These are phyloP conservation scores for Pectinophora gossypiella DNA, from an alignment of 1,140 invertebrate genomes.

Conservation along the genomic window DNA sequence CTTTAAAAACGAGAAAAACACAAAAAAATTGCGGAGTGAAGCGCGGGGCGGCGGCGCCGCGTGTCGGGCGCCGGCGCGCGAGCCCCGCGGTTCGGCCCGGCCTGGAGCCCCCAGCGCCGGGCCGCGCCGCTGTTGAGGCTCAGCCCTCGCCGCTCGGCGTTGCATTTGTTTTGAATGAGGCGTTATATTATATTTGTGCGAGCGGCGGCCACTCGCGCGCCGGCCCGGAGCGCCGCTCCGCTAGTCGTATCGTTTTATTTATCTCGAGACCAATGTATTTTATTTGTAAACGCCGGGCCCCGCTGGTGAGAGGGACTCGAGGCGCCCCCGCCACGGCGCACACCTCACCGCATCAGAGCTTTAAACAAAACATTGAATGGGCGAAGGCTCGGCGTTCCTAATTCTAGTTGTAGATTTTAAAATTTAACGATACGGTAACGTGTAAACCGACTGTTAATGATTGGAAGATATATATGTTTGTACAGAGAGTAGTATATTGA, in stretches of 20 bases:
- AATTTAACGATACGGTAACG: conserved; percentile 59
- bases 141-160: conserved; percentile 30
- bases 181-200: conserved; percentile 57
- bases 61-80: conserved; percentile 11
- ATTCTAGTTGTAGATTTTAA: conserved; percentile 63
- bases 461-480: conserved; percentile 68
- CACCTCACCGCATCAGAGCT: conserved; percentile 51
- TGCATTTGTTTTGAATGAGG: conserved; percentile 63
- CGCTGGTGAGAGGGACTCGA: conserved; percentile 33
- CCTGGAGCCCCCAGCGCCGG: conserved; percentile 11
- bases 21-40: conserved; percentile 39
- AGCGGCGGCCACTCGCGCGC: conserved; percentile 32
- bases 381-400: conserved; percentile 36
- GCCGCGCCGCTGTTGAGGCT: conserved; percentile 54
- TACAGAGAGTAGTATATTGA: conserved; percentile 62
- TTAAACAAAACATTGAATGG: conserved; percentile 47
- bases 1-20: conserved; percentile 48
- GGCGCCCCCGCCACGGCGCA: conserved; percentile 14
- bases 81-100: conserved; percentile 24
- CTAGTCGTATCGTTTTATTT: conserved; percentile 70
- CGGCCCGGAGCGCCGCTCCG: conserved; percentile 32
- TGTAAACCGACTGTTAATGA: conserved; percentile 53
- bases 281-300: conserved; percentile 48
- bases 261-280: conserved; percentile 69
- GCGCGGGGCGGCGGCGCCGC: conserved; percentile 13